Base-by-base conservation (phyloP, 2,113 vertebrate species). In the Corythornis cristatus region DNA sequence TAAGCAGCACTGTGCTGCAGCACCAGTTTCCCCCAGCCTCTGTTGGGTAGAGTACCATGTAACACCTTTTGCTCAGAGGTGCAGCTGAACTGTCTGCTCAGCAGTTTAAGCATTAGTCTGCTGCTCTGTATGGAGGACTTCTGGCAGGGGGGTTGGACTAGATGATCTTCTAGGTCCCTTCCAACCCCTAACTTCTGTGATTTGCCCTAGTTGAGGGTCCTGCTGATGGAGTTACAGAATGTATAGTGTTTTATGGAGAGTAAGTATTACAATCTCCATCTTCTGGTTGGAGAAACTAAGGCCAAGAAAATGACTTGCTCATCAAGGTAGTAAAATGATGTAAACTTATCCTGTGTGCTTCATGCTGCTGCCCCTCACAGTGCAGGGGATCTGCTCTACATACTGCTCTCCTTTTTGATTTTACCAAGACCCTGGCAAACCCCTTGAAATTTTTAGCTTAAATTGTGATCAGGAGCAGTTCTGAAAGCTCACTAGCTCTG, bases 41-140 rank as follows among this genome's bases (percentile, higher is more conserved):
- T 35, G 42, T 25, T 6, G 2, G 2, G 6, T 64, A 16, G 25
- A n/a, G 42, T 51, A 33, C 58, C 7, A 0, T 17, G 48, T 50
- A 13, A 64, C 64, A 46, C 28, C 21, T 26, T 17, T 20, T 17
- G 60, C 85, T 66, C 23, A 18, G 16, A 19, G n/a, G 6, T 85
- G 56, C 58, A 61, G 42, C 67, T 85, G 67, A 57, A 19, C 35
- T 53, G 26, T 43, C 35, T 56, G 45, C 22, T 43, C 1, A 7
- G 14, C 22, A 29, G 50, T 11, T 28, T 19, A 40, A 33, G 15
- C 29, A 37, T 68, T 87, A 73, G 68, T 20, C 12, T 51, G 15
- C 9, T 57, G 26, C 50, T 72, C 45, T 86, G 31, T 23, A 7
- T 1, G 17, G 40, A 56, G 51, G 57, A 28, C 40, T 66, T 37